Percentiles rank a stretch among this genome's conserved stretches.
These are phyloP conservation scores for Chloroceryle aenea DNA, from an alignment of 2,113 vertebrate genomes.

Conservation along the genomic window DNA sequence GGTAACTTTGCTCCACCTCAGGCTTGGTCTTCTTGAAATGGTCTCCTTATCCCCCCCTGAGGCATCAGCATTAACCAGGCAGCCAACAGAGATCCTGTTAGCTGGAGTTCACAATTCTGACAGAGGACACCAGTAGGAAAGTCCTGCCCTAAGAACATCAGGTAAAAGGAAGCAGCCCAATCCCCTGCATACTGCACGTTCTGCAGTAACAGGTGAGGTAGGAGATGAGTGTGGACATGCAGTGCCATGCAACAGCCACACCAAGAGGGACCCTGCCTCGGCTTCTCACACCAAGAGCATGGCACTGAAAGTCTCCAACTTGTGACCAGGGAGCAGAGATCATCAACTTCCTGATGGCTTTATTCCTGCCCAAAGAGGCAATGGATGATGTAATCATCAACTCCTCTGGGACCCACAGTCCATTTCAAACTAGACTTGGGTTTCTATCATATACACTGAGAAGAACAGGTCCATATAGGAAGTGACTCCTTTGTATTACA, in stretches of 20 bases:
- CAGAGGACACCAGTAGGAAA: not conserved
- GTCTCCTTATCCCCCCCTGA: not conserved
- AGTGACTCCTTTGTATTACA: not conserved
- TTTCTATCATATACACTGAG: not conserved
- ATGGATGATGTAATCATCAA: not conserved
- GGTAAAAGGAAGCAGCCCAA: not conserved
- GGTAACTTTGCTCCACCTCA: not conserved
- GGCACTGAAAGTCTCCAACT: accelerated
- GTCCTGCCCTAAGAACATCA: not conserved
- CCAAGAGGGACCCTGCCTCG: not conserved
- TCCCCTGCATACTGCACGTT: accelerated
- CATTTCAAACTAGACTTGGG: not conserved
- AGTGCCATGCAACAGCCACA: not conserved
- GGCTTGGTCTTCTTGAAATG: not conserved
- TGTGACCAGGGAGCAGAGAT: not conserved
- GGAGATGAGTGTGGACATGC: not conserved
- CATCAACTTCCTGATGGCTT: not conserved
- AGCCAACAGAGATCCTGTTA: not conserved
- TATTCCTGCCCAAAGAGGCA: not conserved
- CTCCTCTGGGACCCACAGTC: not conserved
- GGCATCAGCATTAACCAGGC: not conserved
- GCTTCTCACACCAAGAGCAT: not conserved
- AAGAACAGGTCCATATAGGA: not conserved
- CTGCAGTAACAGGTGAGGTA: accelerated
- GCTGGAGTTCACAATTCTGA: not conserved